phyloP scores from a whole-genome alignment of 2,888 invertebrate species.

The Girardia tigrina region DNA sequence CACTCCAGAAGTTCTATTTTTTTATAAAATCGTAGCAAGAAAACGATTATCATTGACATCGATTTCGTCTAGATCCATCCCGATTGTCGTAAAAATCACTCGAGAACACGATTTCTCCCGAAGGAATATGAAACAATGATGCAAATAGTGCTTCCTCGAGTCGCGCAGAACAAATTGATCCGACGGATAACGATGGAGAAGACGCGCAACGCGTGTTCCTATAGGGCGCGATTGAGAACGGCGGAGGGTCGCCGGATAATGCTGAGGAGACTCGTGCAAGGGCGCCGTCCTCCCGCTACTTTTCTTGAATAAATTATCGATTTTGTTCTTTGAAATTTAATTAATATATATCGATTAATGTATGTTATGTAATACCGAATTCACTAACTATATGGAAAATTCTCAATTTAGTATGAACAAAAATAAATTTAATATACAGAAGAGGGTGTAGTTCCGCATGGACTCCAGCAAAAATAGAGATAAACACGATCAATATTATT shows the following conservation, averaged over 20 bases:
- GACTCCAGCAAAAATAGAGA: too few species aligned
- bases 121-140: not conserved
- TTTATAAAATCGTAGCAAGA: too few species aligned
- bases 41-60: too few species aligned
- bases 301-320: not conserved
- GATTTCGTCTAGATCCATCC: not conserved
- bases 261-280: not conserved
- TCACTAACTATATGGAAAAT: too few species aligned
- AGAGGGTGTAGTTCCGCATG: too few species aligned
- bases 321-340: too few species aligned
- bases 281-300: not conserved
- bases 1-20: too few species aligned
- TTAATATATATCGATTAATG: too few species aligned
- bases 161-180: not conserved
- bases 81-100: not conserved
- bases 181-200: not conserved
- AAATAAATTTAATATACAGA: too few species aligned
- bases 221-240: not conserved
- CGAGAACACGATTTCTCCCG: not conserved
- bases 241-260: not conserved
- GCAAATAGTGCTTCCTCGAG: not conserved
- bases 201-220: not conserved
- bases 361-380: too few species aligned
- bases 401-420: too few species aligned
- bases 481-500: too few species aligned